Evolutionary conservation across 2,888 invertebrate genomes (phyloP).

Genomic region (Strigamia crassipes): DNA sequence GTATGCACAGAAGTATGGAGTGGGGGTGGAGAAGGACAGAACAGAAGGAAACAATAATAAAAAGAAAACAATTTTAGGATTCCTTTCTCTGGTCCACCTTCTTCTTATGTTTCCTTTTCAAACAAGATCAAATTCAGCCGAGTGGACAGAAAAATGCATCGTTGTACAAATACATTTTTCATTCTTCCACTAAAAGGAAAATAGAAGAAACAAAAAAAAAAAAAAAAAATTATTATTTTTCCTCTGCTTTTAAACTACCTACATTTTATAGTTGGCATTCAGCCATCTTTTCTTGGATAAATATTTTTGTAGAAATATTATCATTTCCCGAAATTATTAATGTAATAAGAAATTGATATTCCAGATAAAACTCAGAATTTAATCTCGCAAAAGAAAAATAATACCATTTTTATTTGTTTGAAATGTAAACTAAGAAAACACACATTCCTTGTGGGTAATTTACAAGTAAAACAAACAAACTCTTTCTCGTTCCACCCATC

Average conservation of each 20-base stretch:
- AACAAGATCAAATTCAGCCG: slow-evolving; percentile 28
- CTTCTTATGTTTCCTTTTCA: slow-evolving; percentile 37
- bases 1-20: slow-evolving; percentile 41
- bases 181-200: slow-evolving; percentile 8
- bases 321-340: neutral
- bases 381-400: too few species aligned
- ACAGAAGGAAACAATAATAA: neutral
- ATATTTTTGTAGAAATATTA: slow-evolving; percentile 8
- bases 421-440: too few species aligned
- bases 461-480: too few species aligned
- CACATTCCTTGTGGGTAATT: too few species aligned
- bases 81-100: slow-evolving; percentile 36
- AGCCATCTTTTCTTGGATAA: neutral
- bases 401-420: too few species aligned
- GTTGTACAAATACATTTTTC: slow-evolving; percentile 24
- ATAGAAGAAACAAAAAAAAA: neutral
- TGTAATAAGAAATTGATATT: too few species aligned
- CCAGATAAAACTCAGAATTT: too few species aligned
- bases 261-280: neutral
- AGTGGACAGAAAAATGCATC: slow-evolving; percentile 24
- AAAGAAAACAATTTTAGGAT: slow-evolving; percentile 46
- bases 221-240: neutral
- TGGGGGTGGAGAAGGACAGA: neutral
- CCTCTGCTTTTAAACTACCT: neutral
- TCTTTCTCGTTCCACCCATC: too few species aligned